phyloP scores from a whole-genome alignment of 2,888 invertebrate species.

The Iphiclides podalirius region DNA sequence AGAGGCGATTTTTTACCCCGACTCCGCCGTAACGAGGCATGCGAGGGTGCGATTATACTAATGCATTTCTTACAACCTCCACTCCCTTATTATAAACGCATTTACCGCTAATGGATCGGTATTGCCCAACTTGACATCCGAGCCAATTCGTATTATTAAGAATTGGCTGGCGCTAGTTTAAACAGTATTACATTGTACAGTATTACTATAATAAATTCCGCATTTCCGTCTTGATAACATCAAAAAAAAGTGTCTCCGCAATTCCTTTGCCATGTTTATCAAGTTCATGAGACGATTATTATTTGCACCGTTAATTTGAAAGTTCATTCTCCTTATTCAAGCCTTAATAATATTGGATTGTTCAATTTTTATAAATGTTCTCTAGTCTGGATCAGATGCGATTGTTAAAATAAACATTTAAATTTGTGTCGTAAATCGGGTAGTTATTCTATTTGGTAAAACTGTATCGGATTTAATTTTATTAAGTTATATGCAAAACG shows the following conservation, averaged over 20 bases:
- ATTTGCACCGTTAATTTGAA: no score
- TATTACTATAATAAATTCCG: no score
- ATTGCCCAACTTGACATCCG: slow-evolving; percentile 31
- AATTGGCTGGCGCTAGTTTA: neutral
- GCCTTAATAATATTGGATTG: no score
- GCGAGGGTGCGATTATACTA: slow-evolving; percentile 59
- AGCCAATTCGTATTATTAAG: neutral
- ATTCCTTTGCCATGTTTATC: neutral
- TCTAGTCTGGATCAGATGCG: no score
- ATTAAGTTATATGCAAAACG: slow-evolving; percentile 15
- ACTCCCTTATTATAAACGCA: slow-evolving; percentile 65
- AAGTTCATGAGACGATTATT: no score
- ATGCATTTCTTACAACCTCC: slow-evolving; percentile 57
- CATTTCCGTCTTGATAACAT: no score
- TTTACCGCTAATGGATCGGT: slow-evolving; percentile 52
- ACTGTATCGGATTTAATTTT: neutral
- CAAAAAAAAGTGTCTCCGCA: neutral
- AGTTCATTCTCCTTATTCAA: neutral
- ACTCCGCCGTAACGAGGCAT: slow-evolving; percentile 42
- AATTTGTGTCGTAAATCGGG: no score
- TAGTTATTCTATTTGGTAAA: neutral
- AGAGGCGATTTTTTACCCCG: slow-evolving; percentile 32
- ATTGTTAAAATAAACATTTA: no score
- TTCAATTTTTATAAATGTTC: no score
- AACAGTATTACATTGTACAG: neutral